Base-by-base conservation (phyloP, 2,113 vertebrate genomes). In the Ceyx margarethae region DNA sequence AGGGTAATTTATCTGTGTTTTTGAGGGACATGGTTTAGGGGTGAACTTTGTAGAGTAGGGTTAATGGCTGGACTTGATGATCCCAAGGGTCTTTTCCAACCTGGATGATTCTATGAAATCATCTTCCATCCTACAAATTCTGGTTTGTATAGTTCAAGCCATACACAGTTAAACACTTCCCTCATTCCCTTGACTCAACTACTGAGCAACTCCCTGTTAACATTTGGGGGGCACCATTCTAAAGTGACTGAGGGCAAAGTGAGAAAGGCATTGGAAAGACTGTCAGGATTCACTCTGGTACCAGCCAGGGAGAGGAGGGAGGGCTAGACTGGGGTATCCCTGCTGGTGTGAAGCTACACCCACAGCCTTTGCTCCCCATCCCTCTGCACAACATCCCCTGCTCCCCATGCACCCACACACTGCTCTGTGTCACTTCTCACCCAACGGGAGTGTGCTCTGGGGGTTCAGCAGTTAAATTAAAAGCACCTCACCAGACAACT, bases 351-450 rank as follows among this genome's bases (percentile, higher is more conserved):
- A n/a, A 69, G 45, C 54, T 66, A 23, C 29, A 79, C 13, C 54
- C 2, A 2, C 43, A 71, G 58, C 31, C 62, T 66, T 50, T 54
- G 57, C 53, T 66, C 31, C 28, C 37, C 46, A 10, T 29, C 29
- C 21, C 33, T 62, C 78, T 31, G 50, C 28, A 23, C 56, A 35
- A 68, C 1, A 0, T 65, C 43, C 46, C 21, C 68, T 4, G 25
- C 33, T 76, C 42, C n/a, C 68, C 51, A 29, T 0, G 1, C 43
- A 64, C 1, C 10, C 15, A 48, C 1, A 0, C 0, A 3, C 45
- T 40, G 67, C n/a, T 40, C 83, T 5, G 0, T 2, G 11, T 54
- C n/a, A 31, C 29, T 71, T 62, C 46, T 45, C 51, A 15, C 17
- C 40, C 20, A 12, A 3, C 2, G 1, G 77, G 50, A 77, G 17